A percentile compares a stretch with the other conserved stretches of the same genome.
phyloP scores from a whole-genome alignment of 2,888 invertebrate genomes.

The Alloscopus bannaensis region DNA sequence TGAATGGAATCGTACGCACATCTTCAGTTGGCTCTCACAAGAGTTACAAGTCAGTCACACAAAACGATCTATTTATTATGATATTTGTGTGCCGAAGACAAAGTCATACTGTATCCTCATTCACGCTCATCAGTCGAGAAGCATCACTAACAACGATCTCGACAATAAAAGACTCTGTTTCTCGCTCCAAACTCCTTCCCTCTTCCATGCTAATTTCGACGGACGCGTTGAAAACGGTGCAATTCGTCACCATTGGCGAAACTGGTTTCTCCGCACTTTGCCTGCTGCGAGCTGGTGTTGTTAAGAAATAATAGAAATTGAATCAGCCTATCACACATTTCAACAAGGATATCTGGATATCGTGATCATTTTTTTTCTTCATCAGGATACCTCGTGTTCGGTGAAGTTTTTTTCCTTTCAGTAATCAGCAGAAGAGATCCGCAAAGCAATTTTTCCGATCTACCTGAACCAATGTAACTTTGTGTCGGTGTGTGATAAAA shows the following conservation, averaged over 20 bases:
- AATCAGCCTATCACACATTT: background rate
- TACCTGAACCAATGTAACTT: too few species aligned
- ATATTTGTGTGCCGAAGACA: background rate
- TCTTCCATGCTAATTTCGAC: background rate
- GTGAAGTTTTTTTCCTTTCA: slow-evolving; percentile 11
- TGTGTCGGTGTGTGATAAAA: too few species aligned
- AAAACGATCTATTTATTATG: too few species aligned
- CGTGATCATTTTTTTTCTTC: slow-evolving; percentile 32
- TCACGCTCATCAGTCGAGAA: background rate
- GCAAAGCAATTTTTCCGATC: background rate
- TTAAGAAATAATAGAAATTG: slow-evolving; percentile 1
- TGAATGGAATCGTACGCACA: slow-evolving; percentile 9
- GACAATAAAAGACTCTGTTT: background rate
- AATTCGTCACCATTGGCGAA: slow-evolving; percentile 42
- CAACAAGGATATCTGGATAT: background rate
- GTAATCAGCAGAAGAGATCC: background rate
- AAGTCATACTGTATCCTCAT: too few species aligned
- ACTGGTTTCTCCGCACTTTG: slow-evolving; percentile 38
- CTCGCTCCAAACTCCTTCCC: background rate
- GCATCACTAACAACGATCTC: background rate
- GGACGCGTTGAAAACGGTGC: slow-evolving; percentile 28
- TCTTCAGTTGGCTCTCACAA: background rate
- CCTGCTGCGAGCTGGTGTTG: slow-evolving; percentile 15
- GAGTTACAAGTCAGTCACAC: too few species aligned
- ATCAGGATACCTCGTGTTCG: slow-evolving; percentile 8